Evolutionary conservation across 23 tunicate genomes (phyloP).

Genomic region (Styela clava): DNA sequence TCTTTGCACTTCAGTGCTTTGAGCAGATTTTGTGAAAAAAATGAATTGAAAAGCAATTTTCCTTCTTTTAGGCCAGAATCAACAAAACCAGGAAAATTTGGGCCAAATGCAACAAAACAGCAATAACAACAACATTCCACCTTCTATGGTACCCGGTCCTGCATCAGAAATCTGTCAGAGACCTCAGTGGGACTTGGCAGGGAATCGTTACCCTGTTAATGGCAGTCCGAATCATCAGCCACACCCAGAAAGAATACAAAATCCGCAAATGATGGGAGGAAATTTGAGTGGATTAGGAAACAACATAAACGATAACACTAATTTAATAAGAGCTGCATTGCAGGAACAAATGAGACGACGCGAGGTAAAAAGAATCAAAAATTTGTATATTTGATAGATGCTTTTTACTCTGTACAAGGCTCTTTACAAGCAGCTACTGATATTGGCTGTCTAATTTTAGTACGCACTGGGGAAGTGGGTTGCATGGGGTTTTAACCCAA

Average conservation of each 20-base stretch:
- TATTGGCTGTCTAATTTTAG: too few species aligned
- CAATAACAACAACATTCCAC: conserved; percentile 6
- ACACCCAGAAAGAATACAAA: background rate
- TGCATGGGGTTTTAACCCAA: too few species aligned
- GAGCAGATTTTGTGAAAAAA: too few species aligned
- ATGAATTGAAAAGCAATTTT: too few species aligned
- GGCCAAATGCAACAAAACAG: conserved; percentile 1
- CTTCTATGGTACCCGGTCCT: background rate
- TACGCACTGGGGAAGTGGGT: too few species aligned
- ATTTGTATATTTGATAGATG: too few species aligned
- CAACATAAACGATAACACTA: background rate
- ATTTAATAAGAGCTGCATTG: background rate
- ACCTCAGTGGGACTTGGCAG: background rate
- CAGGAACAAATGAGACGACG: conserved; percentile 11
- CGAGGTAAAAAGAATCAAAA: background rate
- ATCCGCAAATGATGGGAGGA: background rate
- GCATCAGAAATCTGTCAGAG: background rate
- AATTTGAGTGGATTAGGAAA: background rate
- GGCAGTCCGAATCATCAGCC: background rate
- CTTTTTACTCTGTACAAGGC: too few species aligned
- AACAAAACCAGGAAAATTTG: background rate
- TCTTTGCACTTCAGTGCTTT: too few species aligned
- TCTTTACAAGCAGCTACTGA: too few species aligned
- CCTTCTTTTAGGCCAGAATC: conserved; percentile 16
- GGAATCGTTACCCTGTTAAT: background rate